Percentiles rank a stretch among this genome's conserved stretches.
Evolutionary conservation across 2,888 invertebrate genomes (phyloP).

Genomic region (Lamellibrachia satsuma): DNA sequence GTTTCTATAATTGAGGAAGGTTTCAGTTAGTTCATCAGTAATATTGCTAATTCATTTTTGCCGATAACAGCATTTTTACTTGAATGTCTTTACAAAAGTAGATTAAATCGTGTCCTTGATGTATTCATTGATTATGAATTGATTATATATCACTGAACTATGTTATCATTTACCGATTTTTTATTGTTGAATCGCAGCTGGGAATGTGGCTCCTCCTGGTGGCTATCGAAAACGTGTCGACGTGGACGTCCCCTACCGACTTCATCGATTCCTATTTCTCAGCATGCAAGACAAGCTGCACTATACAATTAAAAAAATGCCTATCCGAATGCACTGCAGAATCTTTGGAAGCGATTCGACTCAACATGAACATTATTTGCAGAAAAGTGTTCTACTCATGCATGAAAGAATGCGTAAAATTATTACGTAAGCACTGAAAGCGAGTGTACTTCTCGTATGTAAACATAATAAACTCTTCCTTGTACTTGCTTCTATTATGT

Average conservation of each 20-base stretch:
- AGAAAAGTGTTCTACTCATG: not conserved
- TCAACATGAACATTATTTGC: not conserved
- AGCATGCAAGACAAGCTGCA: not conserved
- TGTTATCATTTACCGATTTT: not conserved
- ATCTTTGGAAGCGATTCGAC: not conserved
- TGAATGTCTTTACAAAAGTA: not conserved
- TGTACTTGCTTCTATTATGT: too few species aligned
- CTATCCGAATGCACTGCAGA: not conserved
- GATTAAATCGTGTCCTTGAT: not conserved
- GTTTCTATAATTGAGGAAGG: not conserved
- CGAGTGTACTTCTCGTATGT: not conserved
- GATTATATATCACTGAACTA: not conserved
- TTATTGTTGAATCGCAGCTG: not conserved
- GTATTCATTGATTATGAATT: too few species aligned
- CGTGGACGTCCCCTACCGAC: not conserved
- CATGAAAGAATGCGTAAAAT: not conserved
- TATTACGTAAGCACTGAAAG: not conserved
- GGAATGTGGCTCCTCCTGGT: not conserved
- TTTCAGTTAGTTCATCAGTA: not conserved
- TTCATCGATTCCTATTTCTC: not conserved
- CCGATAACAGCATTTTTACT: not conserved
- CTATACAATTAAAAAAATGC: not conserved
- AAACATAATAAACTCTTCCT: too few species aligned
- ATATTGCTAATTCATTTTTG: not conserved
- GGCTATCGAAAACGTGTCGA: not conserved